Base-by-base conservation (phyloP, 2,113 vertebrate genomes). In the Chaetops frenatus region DNA sequence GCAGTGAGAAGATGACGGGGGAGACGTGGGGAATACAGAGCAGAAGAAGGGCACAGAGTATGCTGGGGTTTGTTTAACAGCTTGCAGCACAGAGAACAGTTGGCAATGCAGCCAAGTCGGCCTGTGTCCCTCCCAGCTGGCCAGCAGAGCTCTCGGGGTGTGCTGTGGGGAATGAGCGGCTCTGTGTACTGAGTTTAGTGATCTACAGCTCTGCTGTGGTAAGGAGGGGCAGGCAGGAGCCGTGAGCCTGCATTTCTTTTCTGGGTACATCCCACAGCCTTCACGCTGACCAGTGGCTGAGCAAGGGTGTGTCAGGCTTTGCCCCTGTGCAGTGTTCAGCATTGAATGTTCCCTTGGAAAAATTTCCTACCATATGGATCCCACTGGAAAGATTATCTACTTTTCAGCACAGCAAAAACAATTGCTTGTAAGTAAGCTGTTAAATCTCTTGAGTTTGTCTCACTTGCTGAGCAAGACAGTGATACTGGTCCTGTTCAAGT, bases 181-280 rank as follows among this genome's bases (percentile, higher is more conserved):
- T 56, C 15, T 8, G 19, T 0, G 1, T 42, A 35, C 7, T 2
- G 2, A 60, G 15, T 42, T 40, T 0, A 20, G 64, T 1, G 6
- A 77, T 54, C 36, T 53, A 8, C 15, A 33, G 35, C 61, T 66
- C 23, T 0, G 8, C 42, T 21, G 51, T 15, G 33, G 18, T 29
- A 27, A 81, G n/a, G 40, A 93, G 31, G 40, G 21, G 24, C 24
- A 47, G 45, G 36, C 1, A 4, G 45, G 36, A 65, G 14, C 50
- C 16, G 0, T 21, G 56, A 65, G 20, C 57, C 50, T 40, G 36
- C 40, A 10, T 18, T 90, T 58, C 11, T 61, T 31, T 40, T 29
- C 65, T 44, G 54, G 64, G 23, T 35, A 18, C 8, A 1, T 36
- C 21, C 54, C 51, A 25, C 35, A 40, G 54, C 36, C 80, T 31